Evolutionary conservation across 2,888 invertebrate species (phyloP).

Genomic region (Flabesymbios commensalis): DNA sequence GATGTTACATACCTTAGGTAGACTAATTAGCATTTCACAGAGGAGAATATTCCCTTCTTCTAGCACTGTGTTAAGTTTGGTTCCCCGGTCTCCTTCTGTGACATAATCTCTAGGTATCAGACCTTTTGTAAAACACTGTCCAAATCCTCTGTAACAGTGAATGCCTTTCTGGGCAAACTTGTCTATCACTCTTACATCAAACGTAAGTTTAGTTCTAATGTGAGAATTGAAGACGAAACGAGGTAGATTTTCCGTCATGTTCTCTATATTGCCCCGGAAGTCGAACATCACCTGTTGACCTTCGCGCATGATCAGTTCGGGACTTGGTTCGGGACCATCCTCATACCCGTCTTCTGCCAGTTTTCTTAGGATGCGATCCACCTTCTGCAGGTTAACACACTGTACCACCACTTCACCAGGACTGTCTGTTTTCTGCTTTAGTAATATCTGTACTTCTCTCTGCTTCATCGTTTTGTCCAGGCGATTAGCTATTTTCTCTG

Average conservation of each 20-base stretch:
- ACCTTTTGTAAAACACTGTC: conserved; percentile 44
- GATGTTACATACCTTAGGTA: conserved; percentile 46
- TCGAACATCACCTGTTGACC: conserved; percentile 48
- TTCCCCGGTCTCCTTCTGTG: neutral
- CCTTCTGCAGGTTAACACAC: conserved; percentile 34
- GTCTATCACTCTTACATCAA: conserved; percentile 46
- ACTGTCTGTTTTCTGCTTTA: conserved; percentile 45
- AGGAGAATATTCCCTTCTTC: conserved; percentile 34
- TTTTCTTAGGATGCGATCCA: conserved; percentile 39
- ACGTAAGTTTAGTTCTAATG: conserved; percentile 39
- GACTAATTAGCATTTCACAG: conserved; percentile 46
- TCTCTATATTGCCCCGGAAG: conserved; percentile 52
- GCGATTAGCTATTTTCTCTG: conserved; percentile 40
- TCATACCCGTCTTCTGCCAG: conserved; percentile 40
- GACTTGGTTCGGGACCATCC: conserved; percentile 45
- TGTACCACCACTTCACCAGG: conserved; percentile 40
- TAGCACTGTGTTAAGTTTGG: neutral
- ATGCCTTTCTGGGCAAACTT: conserved; percentile 54
- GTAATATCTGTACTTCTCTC: conserved; percentile 41
- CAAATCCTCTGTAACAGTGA: conserved; percentile 51
- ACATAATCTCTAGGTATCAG: conserved; percentile 21
- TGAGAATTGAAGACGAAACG: conserved; percentile 46
- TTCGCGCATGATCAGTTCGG: conserved; percentile 45
- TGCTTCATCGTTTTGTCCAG: conserved; percentile 39
- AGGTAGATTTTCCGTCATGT: conserved; percentile 22